These are phyloP conservation scores for Hyperopisus bebe DNA, from an alignment of 2,113 vertebrate genomes.

Conservation along the genomic window DNA sequence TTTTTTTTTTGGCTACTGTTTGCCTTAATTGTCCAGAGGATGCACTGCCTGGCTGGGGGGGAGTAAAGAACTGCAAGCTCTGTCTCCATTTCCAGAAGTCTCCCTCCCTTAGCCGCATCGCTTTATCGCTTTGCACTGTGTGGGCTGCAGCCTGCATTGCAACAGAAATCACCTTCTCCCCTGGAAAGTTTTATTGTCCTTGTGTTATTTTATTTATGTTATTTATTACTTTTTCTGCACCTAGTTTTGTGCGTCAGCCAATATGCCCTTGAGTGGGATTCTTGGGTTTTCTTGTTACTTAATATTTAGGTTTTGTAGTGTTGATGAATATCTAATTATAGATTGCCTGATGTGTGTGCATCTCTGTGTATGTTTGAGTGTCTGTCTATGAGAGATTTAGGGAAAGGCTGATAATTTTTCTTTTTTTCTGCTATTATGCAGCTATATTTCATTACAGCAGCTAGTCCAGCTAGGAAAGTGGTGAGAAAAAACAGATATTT, in stretches of 20 bases:
- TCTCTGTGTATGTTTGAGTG: not conserved
- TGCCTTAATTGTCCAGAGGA: not conserved
- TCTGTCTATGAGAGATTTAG: not conserved
- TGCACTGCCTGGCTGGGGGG: not conserved
- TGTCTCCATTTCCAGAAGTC: not conserved
- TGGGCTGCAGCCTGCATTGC: not conserved
- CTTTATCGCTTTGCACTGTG: not conserved
- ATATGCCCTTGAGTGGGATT: not conserved
- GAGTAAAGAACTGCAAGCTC: not conserved
- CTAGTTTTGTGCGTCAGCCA: not conserved
- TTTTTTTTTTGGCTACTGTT: not conserved
- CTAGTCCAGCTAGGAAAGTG: not conserved
- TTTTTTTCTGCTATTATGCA: not conserved
- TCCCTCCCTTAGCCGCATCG: not conserved
- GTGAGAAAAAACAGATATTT: not conserved
- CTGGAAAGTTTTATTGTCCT: not conserved
- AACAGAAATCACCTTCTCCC: not conserved
- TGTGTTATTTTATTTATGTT: not conserved
- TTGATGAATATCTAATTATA: not conserved
- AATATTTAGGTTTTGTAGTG: not conserved
- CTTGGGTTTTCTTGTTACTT: not conserved
- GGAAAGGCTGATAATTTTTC: too few species aligned
- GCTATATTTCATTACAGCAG: not conserved
- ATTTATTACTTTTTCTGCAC: conserved; percentile 1
- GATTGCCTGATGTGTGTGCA: not conserved